These are phyloP conservation scores for Upupa epops DNA, from an alignment of 2,113 vertebrate genomes.

Conservation along the genomic window DNA sequence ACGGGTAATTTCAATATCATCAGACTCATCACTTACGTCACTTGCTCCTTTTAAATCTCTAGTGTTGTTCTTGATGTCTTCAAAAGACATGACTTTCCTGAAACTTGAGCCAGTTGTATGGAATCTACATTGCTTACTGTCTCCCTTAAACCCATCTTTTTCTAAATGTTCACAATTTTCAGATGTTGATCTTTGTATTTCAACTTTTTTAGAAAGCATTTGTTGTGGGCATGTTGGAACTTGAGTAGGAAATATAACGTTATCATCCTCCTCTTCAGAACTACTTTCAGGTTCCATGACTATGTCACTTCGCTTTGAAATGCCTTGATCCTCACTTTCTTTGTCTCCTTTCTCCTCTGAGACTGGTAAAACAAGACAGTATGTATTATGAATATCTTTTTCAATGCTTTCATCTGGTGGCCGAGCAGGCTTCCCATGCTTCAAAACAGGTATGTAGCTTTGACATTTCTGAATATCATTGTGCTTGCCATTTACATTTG, in stretches of 20 bases:
- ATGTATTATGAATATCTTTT: not conserved
- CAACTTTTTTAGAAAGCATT: not conserved
- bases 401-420: conserved; percentile 5
- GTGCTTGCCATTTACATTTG: not conserved
- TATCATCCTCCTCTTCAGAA: conserved; percentile 59
- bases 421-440: not conserved
- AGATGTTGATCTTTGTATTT: not conserved
- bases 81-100: not conserved
- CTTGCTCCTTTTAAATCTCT: conserved; percentile 32
- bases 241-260: conserved; percentile 64
- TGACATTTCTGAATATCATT: conserved; percentile 1
- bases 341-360: conserved; percentile 55
- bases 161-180: conserved; percentile 38
- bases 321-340: not conserved
- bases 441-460: not conserved
- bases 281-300: conserved; percentile 59
- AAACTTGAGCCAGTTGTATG: not conserved
- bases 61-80: not conserved
- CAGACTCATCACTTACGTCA: conserved; percentile 86
- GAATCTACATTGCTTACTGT: not conserved
- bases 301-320: not conserved
- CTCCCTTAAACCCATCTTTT: not conserved
- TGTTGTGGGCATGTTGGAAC: not conserved
- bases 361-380: conserved; percentile 41
- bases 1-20: conserved; percentile 78